These are phyloP conservation scores for Xestia sexstrigata DNA, from an alignment of 2,888 invertebrate genomes.

Conservation along the genomic window DNA sequence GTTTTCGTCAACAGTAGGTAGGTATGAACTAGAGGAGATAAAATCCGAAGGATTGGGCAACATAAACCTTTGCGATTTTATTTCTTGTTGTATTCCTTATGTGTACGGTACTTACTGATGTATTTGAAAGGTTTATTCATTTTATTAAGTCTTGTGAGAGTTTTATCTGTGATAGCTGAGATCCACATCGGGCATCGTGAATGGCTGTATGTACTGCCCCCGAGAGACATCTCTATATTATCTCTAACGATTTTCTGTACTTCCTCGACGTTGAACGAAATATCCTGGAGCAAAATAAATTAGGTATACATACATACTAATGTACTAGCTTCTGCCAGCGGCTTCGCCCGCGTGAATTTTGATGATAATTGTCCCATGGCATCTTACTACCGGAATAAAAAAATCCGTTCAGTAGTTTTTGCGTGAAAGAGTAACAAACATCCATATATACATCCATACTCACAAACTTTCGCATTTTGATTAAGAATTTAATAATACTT, in stretches of 20 bases:
- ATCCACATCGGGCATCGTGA: conserved; percentile 91
- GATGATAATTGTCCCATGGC: too few species aligned
- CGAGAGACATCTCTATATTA: conserved; percentile 93
- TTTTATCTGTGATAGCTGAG: conserved; percentile 94
- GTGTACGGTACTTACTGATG: conserved; percentile 82
- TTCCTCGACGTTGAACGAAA: conserved; percentile 93
- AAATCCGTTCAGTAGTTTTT: too few species aligned
- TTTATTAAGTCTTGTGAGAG: conserved; percentile 93
- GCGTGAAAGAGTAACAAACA: too few species aligned
- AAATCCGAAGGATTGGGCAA: background rate
- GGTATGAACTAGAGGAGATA: background rate
- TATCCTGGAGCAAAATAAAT: conserved; percentile 75
- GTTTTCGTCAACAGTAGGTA: background rate
- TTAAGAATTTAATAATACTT: too few species aligned
- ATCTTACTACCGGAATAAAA: too few species aligned
- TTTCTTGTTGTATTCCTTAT: background rate
- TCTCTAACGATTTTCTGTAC: conserved; percentile 94
- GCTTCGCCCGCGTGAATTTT: too few species aligned
- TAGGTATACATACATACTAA: background rate
- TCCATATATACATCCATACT: too few species aligned
- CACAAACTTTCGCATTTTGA: too few species aligned
- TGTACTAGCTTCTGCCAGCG: too few species aligned
- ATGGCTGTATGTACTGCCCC: conserved; percentile 92
- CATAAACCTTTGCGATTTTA: background rate
- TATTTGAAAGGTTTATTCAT: conserved; percentile 96